Evolutionary conservation across 2,888 invertebrate species (phyloP).

Genomic region (Homarus gammarus): DNA sequence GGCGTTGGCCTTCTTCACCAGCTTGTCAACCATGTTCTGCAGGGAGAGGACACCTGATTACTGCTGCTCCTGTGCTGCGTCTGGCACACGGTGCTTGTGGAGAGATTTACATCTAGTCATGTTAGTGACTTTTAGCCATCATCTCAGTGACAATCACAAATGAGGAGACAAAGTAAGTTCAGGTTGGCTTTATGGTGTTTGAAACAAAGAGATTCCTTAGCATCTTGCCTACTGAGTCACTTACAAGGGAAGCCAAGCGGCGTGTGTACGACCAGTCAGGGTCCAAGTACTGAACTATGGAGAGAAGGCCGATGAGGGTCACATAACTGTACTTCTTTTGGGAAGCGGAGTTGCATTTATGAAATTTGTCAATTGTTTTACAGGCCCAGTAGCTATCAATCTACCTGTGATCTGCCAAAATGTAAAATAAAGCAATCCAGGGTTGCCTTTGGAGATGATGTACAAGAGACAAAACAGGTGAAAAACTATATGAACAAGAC

Average conservation of each 20-base stretch:
- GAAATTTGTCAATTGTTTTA: not conserved
- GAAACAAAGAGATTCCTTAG: not conserved
- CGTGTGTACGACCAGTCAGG: not conserved
- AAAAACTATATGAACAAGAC: slow-evolving; percentile 2
- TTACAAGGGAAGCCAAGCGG: not conserved
- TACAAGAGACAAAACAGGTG: slow-evolving; percentile 12
- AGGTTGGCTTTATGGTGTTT: not conserved
- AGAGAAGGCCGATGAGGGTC: not conserved
- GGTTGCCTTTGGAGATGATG: not conserved
- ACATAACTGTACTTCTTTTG: not conserved
- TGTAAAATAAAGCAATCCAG: not conserved
- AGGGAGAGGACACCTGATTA: slow-evolving; percentile 11
- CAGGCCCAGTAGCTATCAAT: not conserved
- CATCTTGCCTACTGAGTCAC: slow-evolving; percentile 21
- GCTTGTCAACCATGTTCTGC: slow-evolving; percentile 97
- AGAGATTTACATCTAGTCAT: not conserved
- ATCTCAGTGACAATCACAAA: not conserved
- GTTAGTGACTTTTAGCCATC: not conserved
- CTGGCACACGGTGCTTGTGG: not conserved
- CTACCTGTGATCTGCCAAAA: not conserved
- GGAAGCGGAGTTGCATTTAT: not conserved
- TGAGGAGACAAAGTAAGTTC: not conserved
- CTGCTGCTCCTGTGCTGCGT: not conserved
- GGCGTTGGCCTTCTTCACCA: slow-evolving; percentile 97
- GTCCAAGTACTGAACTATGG: too few species aligned